A percentile compares a stretch with the other conserved stretches of the same genome.
These are phyloP conservation scores for Anastrepha obliqua DNA, from an alignment of 1,140 invertebrate genomes.

Conservation along the genomic window DNA sequence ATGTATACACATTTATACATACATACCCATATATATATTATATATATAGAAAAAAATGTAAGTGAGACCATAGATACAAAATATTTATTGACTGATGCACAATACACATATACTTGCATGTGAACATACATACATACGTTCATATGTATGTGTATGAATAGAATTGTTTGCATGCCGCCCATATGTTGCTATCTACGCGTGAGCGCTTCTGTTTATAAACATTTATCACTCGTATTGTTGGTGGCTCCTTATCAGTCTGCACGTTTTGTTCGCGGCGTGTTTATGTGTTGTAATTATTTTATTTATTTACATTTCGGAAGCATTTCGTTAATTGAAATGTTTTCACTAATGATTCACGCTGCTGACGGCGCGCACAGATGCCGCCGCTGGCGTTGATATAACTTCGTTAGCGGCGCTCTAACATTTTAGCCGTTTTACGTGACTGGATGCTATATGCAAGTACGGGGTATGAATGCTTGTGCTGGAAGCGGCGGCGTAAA, in stretches of 20 bases:
- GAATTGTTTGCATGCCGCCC: not conserved
- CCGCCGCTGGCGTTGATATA: not conserved
- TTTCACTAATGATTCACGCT: conserved; percentile 44
- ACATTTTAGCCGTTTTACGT: not conserved
- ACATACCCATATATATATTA: not conserved
- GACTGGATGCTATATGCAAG: not conserved
- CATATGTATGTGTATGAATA: not conserved
- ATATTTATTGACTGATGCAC: not conserved
- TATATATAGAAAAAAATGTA: not conserved
- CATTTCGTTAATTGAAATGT: conserved; percentile 40
- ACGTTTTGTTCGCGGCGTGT: conserved; percentile 41
- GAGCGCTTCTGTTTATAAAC: conserved; percentile 49
- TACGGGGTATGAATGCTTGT: not conserved
- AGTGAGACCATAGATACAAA: not conserved
- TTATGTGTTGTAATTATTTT: conserved; percentile 47
- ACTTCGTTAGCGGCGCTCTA: not conserved
- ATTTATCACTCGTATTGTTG: conserved; percentile 4
- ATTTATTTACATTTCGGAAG: conserved; percentile 52
- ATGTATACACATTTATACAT: not conserved
- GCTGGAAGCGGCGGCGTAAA: not conserved
- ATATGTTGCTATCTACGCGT: conserved; percentile 40
- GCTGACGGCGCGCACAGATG: not conserved
- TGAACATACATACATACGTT: no score
- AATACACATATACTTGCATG: no score
- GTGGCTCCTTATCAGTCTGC: not conserved